phyloP scores from a whole-genome alignment of 1,140 invertebrate species.

The Chironomus tepperi region DNA sequence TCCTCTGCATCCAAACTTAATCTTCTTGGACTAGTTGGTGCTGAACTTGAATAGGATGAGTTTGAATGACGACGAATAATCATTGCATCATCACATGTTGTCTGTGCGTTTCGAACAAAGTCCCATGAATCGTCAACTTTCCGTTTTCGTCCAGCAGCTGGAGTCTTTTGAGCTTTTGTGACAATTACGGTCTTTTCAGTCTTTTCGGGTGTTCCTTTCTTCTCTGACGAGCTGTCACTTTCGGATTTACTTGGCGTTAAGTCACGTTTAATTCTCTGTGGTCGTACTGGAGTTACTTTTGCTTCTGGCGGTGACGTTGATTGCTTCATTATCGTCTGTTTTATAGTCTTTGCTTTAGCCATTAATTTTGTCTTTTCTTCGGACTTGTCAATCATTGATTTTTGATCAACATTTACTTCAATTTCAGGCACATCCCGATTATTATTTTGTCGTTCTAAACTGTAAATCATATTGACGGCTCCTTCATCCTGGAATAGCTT shows the following conservation, averaged over 20 bases:
- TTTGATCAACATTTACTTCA: constrained; percentile 30
- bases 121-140: constrained; percentile 45
- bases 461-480: constrained; percentile 73
- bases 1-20: constrained; percentile 32
- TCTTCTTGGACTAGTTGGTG: constrained; percentile 39
- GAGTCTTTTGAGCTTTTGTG: constrained; percentile 33
- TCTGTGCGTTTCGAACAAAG: constrained; percentile 47
- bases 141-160: constrained; percentile 39
- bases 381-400: constrained; percentile 30
- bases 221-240: constrained; percentile 40
- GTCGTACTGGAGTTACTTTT: constrained; percentile 18
- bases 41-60: constrained; percentile 67
- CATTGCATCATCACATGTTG: constrained; percentile 58
- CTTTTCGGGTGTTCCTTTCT: constrained; percentile 43
- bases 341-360: constrained; percentile 46
- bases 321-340: constrained; percentile 45
- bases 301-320: constrained; percentile 28
- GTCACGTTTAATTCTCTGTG: constrained; percentile 26
- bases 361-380: constrained; percentile 43
- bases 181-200: constrained; percentile 38
- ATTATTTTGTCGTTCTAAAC: constrained; percentile 51
- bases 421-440: constrained; percentile 31
- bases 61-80: constrained; percentile 72
- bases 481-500: constrained; percentile 73
- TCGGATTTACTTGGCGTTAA: constrained; percentile 38